Base-by-base conservation (phyloP, 2,888 invertebrate genomes). In the Drosophila hawaiiensis region DNA sequence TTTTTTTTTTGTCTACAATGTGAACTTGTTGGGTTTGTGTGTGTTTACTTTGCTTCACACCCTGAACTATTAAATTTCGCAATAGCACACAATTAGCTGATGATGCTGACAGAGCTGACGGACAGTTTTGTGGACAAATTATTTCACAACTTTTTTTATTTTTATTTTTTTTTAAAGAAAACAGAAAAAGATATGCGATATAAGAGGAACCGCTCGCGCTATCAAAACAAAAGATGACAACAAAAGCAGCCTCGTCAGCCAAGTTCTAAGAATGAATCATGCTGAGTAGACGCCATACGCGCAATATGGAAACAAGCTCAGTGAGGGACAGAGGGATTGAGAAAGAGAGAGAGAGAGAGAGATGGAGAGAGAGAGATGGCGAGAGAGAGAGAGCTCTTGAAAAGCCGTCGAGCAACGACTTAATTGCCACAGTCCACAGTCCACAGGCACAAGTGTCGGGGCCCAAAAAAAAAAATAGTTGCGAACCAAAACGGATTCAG, bases 211-310 rank as follows among this genome's bases (percentile, higher is more conserved):
- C 73, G 73, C 77, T 60, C 49, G 55, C 65, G 65, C 74, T 78
- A 78, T 82, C 73, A 78, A 76, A 82, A 81, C 76, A 84, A 76
- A 75, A 78, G 83, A 83, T 83, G 83, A 89, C 82, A 86, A 86
- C 89, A 84, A 89, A 86, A 86, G 71, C 75, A 78, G 77, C 77
- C 67, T 76, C 77, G 77, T 78, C 80, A 81, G 78, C 78, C 66
- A 80, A 67, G 84, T 90, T 84, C 88, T 80, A 74, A 84, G 83
- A 90, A 88, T 84, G 89, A 86, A 81, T 86, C 80, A 82, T 76
- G 74, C 80, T 80, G 80, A 79, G 76, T 76, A 77, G 82, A 79
- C 81, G 82, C 78, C 78, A 77, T 77, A 81, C 77, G 49, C 68
- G 56, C 76, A 73, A 80, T 58, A 52, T 56, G 52, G 47, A 53